These are phyloP conservation scores for Limnephilus auricula DNA, from an alignment of 2,888 invertebrate species.

Conservation along the genomic window DNA sequence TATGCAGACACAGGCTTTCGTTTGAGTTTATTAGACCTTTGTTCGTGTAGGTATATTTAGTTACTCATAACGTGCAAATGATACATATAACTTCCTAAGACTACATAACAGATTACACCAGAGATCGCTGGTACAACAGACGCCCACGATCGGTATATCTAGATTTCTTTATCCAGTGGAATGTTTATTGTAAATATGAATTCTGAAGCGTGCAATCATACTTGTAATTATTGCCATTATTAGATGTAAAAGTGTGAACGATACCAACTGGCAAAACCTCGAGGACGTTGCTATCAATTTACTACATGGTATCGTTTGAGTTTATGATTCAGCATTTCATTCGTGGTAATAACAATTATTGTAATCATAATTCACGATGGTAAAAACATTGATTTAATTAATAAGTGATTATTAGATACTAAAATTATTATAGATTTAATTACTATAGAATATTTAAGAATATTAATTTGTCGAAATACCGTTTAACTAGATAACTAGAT, in stretches of 20 bases:
- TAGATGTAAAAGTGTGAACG: conserved; percentile 2
- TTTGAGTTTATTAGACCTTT: conserved; percentile 31
- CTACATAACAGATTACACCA: conserved; percentile 10
- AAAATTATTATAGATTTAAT: neutral
- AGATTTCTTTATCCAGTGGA: neutral
- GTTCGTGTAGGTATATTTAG: conserved; percentile 17
- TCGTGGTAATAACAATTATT: neutral
- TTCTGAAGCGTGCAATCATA: neutral
- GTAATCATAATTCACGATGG: neutral
- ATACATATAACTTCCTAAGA: neutral
- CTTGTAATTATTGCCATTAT: conserved; percentile 2
- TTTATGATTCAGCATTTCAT: neutral
- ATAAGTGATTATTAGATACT: neutral
- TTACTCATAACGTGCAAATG: conserved; percentile 4
- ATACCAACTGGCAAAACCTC: neutral
- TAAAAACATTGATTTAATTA: neutral
- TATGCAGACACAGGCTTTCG: conserved; percentile 11
- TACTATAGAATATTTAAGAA: neutral
- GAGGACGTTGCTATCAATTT: neutral
- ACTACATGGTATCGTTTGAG: neutral
- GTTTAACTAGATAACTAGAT: neutral
- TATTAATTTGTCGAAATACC: neutral
- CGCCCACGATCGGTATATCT: neutral
- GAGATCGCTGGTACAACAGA: neutral
- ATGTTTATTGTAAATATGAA: neutral